phyloP scores from a whole-genome alignment of 1,140 invertebrate genomes.

The Drosophila burlai region DNA sequence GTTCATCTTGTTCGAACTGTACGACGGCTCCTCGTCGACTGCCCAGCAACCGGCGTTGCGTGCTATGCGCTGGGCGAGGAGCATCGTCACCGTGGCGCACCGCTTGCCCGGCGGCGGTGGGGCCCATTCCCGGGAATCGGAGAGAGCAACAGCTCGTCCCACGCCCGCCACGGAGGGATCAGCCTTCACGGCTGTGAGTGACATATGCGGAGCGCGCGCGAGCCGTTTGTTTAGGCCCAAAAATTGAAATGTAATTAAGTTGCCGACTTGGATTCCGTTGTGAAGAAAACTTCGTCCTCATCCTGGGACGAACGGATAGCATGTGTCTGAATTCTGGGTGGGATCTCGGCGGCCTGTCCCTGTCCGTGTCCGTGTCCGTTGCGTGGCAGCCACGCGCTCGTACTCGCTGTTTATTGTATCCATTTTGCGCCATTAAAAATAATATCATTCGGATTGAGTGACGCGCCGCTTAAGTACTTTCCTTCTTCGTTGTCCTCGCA shows the following conservation, averaged over 20 bases:
- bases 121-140: slow-evolving; percentile 63
- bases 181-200: slow-evolving; percentile 65
- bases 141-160: slow-evolving; percentile 62
- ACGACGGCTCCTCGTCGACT: slow-evolving; percentile 80
- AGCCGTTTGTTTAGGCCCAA: slow-evolving; percentile 55
- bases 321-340: slow-evolving; percentile 21
- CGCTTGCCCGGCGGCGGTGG: slow-evolving; percentile 53
- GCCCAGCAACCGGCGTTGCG: slow-evolving; percentile 77
- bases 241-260: slow-evolving; percentile 83
- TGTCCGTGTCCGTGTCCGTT: slow-evolving; percentile 50
- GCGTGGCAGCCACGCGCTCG: slow-evolving; percentile 63
- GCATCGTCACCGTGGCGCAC: slow-evolving; percentile 80
- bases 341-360: slow-evolving; percentile 20
- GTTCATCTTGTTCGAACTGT: slow-evolving; percentile 83
- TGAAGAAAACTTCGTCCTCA: slow-evolving; percentile 38
- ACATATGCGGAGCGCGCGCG: slow-evolving; percentile 60
- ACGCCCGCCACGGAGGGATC: slow-evolving; percentile 32
- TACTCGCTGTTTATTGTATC: slow-evolving; percentile 70
- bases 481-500: slow-evolving; percentile 70
- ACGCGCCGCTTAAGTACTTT: slow-evolving; percentile 82
- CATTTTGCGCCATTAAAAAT: slow-evolving; percentile 81
- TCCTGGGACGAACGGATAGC: slow-evolving; percentile 58
- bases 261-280: slow-evolving; percentile 36
- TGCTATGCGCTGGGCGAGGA: slow-evolving; percentile 79
- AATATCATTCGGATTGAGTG: slow-evolving; percentile 83